A percentile compares a stretch with the other conserved stretches of the same genome.
phyloP scores from a whole-genome alignment of 2,113 vertebrate species.

The Poeciliopsis retropinna region DNA sequence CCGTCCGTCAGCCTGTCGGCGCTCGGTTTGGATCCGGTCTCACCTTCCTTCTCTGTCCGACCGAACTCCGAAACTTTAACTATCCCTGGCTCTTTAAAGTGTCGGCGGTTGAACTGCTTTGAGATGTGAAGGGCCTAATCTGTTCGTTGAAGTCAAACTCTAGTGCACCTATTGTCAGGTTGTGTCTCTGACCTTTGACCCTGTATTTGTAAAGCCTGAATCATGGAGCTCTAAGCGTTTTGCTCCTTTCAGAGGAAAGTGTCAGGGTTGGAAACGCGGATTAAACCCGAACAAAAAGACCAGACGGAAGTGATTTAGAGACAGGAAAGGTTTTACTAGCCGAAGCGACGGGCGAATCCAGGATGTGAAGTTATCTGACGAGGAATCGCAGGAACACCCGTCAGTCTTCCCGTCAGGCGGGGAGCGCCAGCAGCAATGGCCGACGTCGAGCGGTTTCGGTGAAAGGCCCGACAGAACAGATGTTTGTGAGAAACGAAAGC shows the following conservation, averaged over 20 bases:
- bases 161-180: background rate
- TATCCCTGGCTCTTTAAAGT: background rate
- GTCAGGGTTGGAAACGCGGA: conserved; percentile 17
- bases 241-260: conserved; percentile 10
- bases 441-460: background rate
- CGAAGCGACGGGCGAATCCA: background rate
- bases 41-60: conserved; percentile 29
- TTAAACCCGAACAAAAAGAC: conserved; percentile 38
- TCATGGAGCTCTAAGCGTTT: conserved; percentile 1
- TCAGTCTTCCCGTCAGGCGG: background rate
- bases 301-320: background rate
- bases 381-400: background rate
- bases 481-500: conserved; percentile 33
- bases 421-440: conserved; percentile 50
- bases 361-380: conserved; percentile 3
- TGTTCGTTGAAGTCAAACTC: background rate
- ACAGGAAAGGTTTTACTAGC: background rate
- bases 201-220: conserved; percentile 1
- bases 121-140: background rate
- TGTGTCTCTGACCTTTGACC: conserved; percentile 49
- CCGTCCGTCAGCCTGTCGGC: conserved; percentile 10
- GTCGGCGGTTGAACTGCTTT: background rate
- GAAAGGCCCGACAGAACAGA: conserved; percentile 11
- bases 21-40: conserved; percentile 31
- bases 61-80: conserved; percentile 16